A percentile compares a stretch with the other conserved stretches of the same genome.
Conservation (phyloP, 2,113 vertebrate genomes). For the Myotis davidii region DNA sequence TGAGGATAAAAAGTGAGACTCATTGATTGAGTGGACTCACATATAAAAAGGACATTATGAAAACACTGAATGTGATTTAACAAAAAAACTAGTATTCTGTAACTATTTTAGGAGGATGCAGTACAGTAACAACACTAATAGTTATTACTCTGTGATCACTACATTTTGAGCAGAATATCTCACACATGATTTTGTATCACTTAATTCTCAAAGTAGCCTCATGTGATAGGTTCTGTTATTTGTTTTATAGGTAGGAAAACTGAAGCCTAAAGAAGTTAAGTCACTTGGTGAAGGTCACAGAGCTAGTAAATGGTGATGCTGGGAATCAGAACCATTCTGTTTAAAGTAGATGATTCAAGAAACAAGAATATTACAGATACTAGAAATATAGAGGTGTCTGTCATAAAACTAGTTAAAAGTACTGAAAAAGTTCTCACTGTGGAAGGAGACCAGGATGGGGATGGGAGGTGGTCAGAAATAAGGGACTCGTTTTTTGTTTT, state of each 20-base stretch:
- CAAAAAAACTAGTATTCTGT: not conserved
- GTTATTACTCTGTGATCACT: not conserved
- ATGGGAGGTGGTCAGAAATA: not conserved
- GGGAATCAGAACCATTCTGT: not conserved
- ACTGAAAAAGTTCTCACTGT: not conserved
- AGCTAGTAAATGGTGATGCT: not conserved
- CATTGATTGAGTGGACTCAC: not conserved
- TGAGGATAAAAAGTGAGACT: not conserved
- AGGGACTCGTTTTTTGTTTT: not conserved
- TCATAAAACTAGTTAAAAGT: not conserved
- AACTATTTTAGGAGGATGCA: not conserved
- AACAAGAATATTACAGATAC: not conserved
- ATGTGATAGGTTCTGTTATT: not conserved
- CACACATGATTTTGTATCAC: not conserved
- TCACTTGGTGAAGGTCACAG: not conserved
- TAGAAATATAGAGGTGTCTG: not conserved
- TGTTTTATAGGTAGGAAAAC: constrained; percentile 17
- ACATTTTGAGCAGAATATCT: not conserved
- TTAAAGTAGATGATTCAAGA: constrained; percentile 5
- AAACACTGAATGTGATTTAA: not conserved
- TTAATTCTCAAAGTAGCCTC: not conserved
- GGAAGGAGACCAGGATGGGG: too few species aligned
- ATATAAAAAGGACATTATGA: constrained; percentile 2
- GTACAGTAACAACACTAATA: not conserved
- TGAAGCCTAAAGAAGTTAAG: not conserved